phyloP scores from a whole-genome alignment of 2,113 vertebrate species.

The Clarias gariepinus region DNA sequence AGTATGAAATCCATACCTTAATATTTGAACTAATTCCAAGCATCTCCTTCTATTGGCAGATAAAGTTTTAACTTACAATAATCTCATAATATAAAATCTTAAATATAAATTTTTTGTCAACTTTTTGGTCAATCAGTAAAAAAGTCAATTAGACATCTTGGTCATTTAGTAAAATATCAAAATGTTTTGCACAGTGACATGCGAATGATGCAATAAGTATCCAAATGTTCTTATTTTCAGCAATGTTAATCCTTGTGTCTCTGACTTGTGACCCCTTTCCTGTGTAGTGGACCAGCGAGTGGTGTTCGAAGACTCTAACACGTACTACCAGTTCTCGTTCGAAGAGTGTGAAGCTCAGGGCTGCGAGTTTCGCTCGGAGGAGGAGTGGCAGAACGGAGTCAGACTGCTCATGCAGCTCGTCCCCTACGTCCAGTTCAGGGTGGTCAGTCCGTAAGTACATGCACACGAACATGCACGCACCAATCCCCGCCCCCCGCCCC shows the following conservation, averaged over 20 bases:
- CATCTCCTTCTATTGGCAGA: background rate
- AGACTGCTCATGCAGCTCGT: constrained; percentile 87
- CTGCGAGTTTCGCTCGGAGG: constrained; percentile 90
- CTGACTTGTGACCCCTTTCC: background rate
- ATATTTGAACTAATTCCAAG: background rate
- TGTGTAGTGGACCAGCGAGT: constrained; percentile 87
- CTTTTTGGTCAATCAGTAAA: background rate
- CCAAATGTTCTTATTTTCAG: background rate
- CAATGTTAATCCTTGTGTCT: background rate
- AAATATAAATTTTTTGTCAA: background rate
- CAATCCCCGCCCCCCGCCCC: too few species aligned
- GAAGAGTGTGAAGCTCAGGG: constrained; percentile 89
- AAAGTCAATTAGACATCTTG: too few species aligned
- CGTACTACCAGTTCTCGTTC: constrained; percentile 95
- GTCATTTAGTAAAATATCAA: background rate
- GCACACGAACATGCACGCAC: background rate
- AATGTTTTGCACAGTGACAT: background rate
- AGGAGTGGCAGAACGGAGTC: constrained; percentile 90
- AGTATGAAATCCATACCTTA: too few species aligned
- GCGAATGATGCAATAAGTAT: background rate
- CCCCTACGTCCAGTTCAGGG: constrained; percentile 80
- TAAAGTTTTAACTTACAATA: background rate
- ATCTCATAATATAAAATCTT: background rate
- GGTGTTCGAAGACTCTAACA: constrained; percentile 88
- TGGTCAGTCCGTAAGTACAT: constrained; percentile 85